Evolutionary conservation across 1,140 invertebrate species (phyloP).

Genomic region (Nautilus pompilius): DNA sequence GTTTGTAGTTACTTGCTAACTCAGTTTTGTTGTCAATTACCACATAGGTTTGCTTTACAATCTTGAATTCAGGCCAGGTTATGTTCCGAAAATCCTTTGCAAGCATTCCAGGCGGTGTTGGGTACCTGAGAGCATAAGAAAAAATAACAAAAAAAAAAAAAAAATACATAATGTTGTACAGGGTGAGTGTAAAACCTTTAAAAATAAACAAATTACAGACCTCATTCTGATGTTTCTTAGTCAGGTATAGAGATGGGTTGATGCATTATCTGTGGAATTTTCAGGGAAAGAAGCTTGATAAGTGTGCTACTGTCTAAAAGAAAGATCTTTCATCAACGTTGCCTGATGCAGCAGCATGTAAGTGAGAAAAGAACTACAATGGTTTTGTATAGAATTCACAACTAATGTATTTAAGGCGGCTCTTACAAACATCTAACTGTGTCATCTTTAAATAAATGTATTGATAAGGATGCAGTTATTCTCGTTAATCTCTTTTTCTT

Average conservation of each 20-base stretch:
- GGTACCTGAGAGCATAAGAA: constrained; percentile 31
- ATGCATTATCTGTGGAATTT: not conserved
- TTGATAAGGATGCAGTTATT: too few relatives aligned
- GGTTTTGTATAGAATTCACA: too few relatives aligned
- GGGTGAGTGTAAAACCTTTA: not conserved
- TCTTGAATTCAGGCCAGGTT: constrained; percentile 33
- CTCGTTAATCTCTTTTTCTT: too few relatives aligned
- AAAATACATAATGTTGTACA: not conserved
- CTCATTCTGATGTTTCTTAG: not conserved
- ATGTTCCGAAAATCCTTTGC: constrained; percentile 25
- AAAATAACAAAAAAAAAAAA: constrained; percentile 13
- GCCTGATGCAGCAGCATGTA: too few relatives aligned
- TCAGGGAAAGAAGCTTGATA: not conserved
- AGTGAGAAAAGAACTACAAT: too few relatives aligned
- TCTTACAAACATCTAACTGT: too few relatives aligned
- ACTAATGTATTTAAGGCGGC: too few relatives aligned
- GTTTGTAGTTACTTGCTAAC: constrained; percentile 31
- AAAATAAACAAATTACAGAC: not conserved
- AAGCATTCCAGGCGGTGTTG: constrained; percentile 26
- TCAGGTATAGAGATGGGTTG: not conserved
- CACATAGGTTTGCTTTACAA: constrained; percentile 36
- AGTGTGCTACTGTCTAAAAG: not conserved
- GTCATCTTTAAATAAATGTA: too few relatives aligned
- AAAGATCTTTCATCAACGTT: too few relatives aligned
- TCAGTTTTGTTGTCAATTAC: constrained; percentile 29